Evolutionary conservation across 2,797 vertebrate genomes (phyloP), one percentile per base, ranked within the genome.

Genomic region (Lates japonicus): DNA sequence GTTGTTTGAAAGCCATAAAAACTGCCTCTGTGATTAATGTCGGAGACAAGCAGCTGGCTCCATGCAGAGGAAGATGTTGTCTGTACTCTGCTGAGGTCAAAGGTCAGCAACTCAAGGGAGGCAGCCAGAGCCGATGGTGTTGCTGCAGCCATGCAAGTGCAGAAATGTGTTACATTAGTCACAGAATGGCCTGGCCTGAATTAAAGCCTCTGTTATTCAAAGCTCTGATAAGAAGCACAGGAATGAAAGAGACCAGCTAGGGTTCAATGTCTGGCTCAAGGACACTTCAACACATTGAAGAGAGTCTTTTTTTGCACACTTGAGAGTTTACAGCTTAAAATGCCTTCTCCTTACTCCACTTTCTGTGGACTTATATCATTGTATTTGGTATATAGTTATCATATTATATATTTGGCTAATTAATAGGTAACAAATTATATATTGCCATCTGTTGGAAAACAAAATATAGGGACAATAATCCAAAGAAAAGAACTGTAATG

Each of bases 51-150:
- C 60, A 16, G 54, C 69, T 31, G 86, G 76, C 84, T 73, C 67
- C 83, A 70, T 68, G 80, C 5, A 10, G 80, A 55, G 70, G 77
- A 76, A 71, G 48, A 77, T 74, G 70, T 44, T 80, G 70, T 66
- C 64, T 57, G 35, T 25, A 8, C 69, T 68, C 63, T n/a, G 0
- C 39, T 0, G 2, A n/a, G 76, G 83, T 88, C 84, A 88, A 79
- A 80, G 80, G 83, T 92, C 89, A 90, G 70, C 22, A 7, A 8
- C 25, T 55, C 4, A 25, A 52, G 25, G 4, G 25, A 3, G 7
- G 52, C 41, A 14, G 12, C 4, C 1, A 42, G 2, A 41, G 39
- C 39, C 39, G 11, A 9, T 42, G 41, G 2, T 42, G 41, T 4
- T 42, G 41, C 3, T 14, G 41, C 2, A 13, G 52, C 13, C 52